Conservation (phyloP, 2,888 invertebrate species). For the Branchellion lobata region DNA sequence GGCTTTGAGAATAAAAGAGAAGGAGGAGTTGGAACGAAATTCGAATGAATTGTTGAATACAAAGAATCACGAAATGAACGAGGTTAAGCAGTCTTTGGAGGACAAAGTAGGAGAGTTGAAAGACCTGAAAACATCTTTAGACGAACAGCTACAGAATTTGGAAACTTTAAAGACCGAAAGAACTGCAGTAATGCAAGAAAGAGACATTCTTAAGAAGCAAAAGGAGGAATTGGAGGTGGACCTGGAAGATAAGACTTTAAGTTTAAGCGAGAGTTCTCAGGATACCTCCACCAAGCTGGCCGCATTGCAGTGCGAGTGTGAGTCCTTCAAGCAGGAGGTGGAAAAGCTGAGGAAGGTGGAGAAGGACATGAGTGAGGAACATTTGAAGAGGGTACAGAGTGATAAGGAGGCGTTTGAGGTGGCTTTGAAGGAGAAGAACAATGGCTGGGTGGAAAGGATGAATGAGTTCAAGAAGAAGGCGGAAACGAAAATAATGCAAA, state of each 20-base stretch:
- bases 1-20: background rate
- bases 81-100: background rate
- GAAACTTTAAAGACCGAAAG: background rate
- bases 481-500: constrained; percentile 34
- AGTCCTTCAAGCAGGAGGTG: background rate
- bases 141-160: background rate
- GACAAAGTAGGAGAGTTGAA: background rate
- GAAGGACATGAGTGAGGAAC: background rate
- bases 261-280: background rate
- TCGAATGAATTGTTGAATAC: background rate
- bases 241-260: too few species aligned
- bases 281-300: background rate
- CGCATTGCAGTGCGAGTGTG: background rate
- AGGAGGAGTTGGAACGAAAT: background rate
- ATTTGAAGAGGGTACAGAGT: background rate
- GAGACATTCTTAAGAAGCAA: background rate
- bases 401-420: constrained; percentile 1
- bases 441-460: background rate
- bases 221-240: background rate
- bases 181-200: background rate
- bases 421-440: constrained; percentile 4
- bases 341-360: too few species aligned
- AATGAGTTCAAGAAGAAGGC: constrained; percentile 41
- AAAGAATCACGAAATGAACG: background rate
- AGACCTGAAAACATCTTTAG: background rate